Evolutionary conservation across 2,888 invertebrate genomes (phyloP), one percentile per base, ranked within the genome.

Genomic region (Ethmia dodecea): DNA sequence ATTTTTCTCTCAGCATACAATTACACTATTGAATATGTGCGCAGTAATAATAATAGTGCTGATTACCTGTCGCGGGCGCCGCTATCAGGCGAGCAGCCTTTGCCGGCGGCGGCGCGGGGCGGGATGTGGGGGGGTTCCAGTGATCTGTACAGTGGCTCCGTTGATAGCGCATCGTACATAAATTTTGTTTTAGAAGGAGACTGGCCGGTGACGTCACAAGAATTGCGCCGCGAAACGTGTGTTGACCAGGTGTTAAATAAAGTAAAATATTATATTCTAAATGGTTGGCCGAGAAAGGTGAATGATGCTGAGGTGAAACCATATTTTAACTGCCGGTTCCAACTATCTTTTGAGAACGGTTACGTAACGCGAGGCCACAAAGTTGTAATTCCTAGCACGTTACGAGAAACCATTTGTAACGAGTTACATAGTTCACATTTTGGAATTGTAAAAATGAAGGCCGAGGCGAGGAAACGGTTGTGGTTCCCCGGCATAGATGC

Each of bases 401-500:
- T 31, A 5, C 8, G 13, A n/a, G 24, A 20, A 9, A 13, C n/a
- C 1, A 1, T 35, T 6, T 29, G 22, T 15, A 12, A 10, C 6
- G 40, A 40, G 9, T 18, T 18, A 18, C 18, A 18, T 18, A 1
- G 9, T 8, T 18, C 18, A 18, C 18, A 18, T 18, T 5, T 18
- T 8, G 18, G 18, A 5, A 18, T 18, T 18, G 18, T 18, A 9
- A 18, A 18, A 18, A 18, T 9, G 18, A 18, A 18, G 9, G 18
- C 18, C 1, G 18, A 18, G 18, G 18, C 18, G 5, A 5, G 18
- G 9, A 30, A 24, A 1, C 31, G 45, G 3, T 33, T 52, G 9
- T 53, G 50, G 50, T 54, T 52, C 20, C 49, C 53, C 0, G 42
- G 43, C 3, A 37, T 51, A 0, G 47, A 49, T 16, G 28, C 20